Evolutionary conservation across 2,113 vertebrate genomes (phyloP).

Genomic region (Mionectes macconnelli): DNA sequence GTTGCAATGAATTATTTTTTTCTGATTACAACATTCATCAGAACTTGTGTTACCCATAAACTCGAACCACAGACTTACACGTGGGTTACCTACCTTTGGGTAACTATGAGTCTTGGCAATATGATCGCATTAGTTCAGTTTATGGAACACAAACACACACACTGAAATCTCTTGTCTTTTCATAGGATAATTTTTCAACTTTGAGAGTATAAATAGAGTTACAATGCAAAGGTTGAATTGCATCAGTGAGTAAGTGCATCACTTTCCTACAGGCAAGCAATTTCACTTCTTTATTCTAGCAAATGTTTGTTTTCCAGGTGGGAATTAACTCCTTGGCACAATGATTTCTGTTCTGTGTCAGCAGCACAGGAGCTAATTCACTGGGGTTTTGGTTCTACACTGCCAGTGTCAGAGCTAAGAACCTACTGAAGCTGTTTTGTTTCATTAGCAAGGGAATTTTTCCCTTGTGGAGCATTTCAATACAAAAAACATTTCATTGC

Average conservation of each 20-base stretch:
- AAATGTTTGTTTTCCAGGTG: neutral
- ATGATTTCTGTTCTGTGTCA: constrained; percentile 1
- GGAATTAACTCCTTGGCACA: neutral
- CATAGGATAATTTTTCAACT: neutral
- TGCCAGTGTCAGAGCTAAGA: neutral
- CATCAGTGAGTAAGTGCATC: neutral
- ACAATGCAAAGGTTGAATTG: neutral
- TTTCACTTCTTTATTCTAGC: neutral
- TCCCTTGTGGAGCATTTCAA: constrained; percentile 29
- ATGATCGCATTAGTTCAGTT: neutral
- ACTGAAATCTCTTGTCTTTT: neutral
- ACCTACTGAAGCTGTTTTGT: constrained; percentile 18
- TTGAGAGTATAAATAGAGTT: neutral
- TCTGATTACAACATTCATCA: neutral
- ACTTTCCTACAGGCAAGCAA: neutral
- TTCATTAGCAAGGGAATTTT: constrained; percentile 53
- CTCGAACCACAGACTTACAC: neutral
- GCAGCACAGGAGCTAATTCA: neutral
- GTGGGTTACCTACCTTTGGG: neutral
- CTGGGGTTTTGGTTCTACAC: neutral
- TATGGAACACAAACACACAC: neutral
- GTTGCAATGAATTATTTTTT: neutral
- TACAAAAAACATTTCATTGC: constrained; percentile 21
- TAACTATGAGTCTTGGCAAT: neutral
- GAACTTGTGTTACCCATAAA: neutral